A percentile compares a stretch with the other conserved stretches of the same genome.
Evolutionary conservation across 2,113 vertebrate genomes (phyloP).

Genomic region (Nothoprocta perdicaria): DNA sequence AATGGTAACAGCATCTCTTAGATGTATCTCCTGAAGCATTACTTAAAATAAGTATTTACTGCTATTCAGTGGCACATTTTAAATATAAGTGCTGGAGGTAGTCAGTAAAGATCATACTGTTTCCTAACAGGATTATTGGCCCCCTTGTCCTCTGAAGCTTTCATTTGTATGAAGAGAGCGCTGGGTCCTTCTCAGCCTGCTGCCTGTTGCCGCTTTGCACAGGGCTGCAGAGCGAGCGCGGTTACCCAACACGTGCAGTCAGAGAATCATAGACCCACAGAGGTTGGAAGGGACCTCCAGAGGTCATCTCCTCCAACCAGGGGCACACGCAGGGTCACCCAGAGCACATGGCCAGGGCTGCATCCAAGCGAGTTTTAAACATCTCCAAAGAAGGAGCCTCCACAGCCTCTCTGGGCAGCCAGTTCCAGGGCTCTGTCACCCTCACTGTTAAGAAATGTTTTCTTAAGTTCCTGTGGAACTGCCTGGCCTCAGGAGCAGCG

Average conservation of each 20-base stretch:
- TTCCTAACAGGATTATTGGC: neutral
- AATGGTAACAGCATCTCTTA: neutral
- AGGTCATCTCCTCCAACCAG: too few species aligned
- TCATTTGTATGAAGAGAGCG: neutral
- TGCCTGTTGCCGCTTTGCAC: neutral
- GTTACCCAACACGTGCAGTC: too few species aligned
- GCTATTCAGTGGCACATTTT: neutral
- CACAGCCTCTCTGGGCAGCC: too few species aligned
- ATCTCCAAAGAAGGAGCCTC: too few species aligned
- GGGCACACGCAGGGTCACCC: too few species aligned
- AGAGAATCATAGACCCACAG: too few species aligned
- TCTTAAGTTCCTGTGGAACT: neutral
- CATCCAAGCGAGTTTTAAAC: too few species aligned
- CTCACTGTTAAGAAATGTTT: too few species aligned
- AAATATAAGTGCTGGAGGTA: neutral
- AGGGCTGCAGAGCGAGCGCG: fast-evolving
- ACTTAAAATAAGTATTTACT: neutral
- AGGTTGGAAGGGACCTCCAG: too few species aligned
- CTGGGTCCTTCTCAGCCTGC: neutral
- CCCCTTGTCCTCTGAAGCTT: neutral
- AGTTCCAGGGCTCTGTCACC: too few species aligned
- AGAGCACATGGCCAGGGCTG: too few species aligned
- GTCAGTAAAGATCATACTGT: neutral
- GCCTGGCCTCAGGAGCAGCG: neutral
- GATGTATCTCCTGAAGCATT: neutral